Evolutionary conservation across 2,113 vertebrate species (phyloP).

Genomic region (Malaclemys terrapin): DNA sequence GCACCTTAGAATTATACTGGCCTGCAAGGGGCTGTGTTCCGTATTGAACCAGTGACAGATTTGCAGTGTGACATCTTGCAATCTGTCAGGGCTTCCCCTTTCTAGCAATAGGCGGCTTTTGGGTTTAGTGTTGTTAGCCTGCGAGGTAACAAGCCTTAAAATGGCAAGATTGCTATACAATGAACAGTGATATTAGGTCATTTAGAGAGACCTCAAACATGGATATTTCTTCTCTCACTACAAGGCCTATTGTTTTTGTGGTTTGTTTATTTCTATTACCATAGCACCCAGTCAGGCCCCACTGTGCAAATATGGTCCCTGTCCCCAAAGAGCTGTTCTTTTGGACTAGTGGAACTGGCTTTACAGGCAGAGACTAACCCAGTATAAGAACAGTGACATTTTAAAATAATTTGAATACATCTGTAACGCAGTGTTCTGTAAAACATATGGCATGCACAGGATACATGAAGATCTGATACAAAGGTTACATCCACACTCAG

Average conservation of each 20-base stretch:
- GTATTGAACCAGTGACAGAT: neutral
- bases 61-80: neutral
- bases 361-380: rapidly evolving
- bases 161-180: neutral
- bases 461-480: neutral
- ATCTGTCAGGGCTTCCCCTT: neutral
- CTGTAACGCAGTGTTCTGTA: neutral
- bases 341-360: neutral
- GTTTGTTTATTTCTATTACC: neutral
- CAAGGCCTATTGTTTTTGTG: neutral
- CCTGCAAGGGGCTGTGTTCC: neutral
- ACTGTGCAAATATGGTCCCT: neutral
- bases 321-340: neutral
- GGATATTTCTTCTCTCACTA: neutral
- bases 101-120: neutral
- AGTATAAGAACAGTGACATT: rapidly evolving
- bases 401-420: neutral
- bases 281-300: neutral
- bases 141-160: neutral
- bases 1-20: neutral
- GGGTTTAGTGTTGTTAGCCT: neutral
- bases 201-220: neutral
- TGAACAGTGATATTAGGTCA: neutral
- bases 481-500: neutral
- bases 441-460: neutral